Evolutionary conservation across 64 coral and sea anemone genomes (phyloP), one percentile per base, ranked within the genome.

Genomic region (Pachyseris speciosa): DNA sequence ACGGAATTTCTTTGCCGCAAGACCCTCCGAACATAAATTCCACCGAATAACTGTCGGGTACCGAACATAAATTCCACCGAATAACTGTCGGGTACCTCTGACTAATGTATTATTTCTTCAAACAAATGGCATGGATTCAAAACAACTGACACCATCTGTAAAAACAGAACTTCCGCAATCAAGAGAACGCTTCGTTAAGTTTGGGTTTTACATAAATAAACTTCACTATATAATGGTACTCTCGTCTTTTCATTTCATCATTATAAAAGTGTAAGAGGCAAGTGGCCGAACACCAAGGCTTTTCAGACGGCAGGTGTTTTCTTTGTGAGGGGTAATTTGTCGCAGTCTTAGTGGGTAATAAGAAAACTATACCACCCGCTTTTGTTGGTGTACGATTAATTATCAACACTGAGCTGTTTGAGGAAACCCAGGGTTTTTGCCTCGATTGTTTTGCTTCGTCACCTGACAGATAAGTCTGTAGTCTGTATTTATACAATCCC

Each of bases 91-190:
- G n/a, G n/a, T n/a, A n/a, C n/a, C n/a, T n/a, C n/a, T n/a, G n/a
- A n/a, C n/a, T n/a, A n/a, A 52, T 8, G 8, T 22, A 16, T 80
- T 80, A 19, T 80, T 57, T 80, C 3, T 33, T 31, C 13, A 80
- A 41, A 80, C 52, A 60, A 40, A 80, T 80, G 77, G 61, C 48
- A 33, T 80, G 52, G 22, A 61, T 40, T 80, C 17, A 80, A 61
- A 80, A 80, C 77, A 80, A 61, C 51, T 60, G 51, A 80, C 34
- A 80, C 22, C 13, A 37, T 61, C 33, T 61, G 20, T 9, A 37
- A 60, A 61, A 63, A 80, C 51, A 60, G 76, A 80, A 15, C 33
- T 41, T n/a, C 22, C 77, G 19, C 9, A 80, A 80, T 38, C 48
- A 51, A 50, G 28, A 52, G 25, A 31, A 52, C 2, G 26, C 19